phyloP scores from a whole-genome alignment of 1,140 invertebrate species.

The Aporrectodea caliginosa region DNA sequence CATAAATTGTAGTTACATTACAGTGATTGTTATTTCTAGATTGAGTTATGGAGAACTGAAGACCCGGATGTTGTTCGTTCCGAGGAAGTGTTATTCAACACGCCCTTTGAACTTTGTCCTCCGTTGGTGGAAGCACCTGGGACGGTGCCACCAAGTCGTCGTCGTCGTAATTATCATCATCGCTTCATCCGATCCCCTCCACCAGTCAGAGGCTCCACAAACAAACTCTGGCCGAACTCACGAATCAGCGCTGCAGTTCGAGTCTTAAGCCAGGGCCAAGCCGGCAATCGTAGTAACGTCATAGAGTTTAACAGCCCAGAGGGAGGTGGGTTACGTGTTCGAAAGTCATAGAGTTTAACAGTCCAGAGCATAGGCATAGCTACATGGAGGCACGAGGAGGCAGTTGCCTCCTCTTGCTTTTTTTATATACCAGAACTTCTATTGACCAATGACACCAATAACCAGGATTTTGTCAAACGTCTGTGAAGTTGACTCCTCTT shows the following conservation, averaged over 20 bases:
- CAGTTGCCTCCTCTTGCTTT: too few relatives aligned
- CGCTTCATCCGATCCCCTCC: not conserved
- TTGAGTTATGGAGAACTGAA: not conserved
- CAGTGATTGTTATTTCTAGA: not conserved
- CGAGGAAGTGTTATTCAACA: not conserved
- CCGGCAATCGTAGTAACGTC: not conserved
- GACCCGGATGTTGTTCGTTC: not conserved
- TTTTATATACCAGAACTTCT: too few relatives aligned
- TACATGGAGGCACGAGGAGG: too few relatives aligned
- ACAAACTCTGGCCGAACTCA: not conserved
- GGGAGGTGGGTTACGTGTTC: not conserved
- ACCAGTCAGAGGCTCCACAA: not conserved
- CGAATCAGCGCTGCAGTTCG: not conserved
- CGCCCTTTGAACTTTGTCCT: not conserved
- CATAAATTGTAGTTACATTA: not conserved
- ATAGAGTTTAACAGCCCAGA: not conserved
- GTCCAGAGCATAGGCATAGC: too few relatives aligned
- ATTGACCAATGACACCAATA: too few relatives aligned
- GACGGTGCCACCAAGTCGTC: not conserved
- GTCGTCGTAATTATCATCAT: not conserved
- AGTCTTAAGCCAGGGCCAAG: not conserved
- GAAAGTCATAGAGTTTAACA: too few relatives aligned
- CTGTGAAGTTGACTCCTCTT: too few relatives aligned
- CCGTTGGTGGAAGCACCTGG: not conserved
- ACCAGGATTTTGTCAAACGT: too few relatives aligned